phyloP scores from a whole-genome alignment of 2,797 vertebrate genomes.

The Neomorphus geoffroyi region DNA sequence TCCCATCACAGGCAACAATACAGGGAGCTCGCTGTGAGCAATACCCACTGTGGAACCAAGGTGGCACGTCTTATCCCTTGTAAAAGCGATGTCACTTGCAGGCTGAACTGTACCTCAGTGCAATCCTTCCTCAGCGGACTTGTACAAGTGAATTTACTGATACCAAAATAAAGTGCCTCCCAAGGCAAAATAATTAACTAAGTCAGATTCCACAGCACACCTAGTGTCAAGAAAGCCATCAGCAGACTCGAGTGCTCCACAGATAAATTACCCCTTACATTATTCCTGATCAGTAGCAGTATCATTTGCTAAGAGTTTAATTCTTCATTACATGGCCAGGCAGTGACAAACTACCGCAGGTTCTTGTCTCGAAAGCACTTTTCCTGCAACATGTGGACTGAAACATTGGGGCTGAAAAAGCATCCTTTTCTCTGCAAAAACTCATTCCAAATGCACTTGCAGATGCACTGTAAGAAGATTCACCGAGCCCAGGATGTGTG shows the following conservation, averaged over 20 bases:
- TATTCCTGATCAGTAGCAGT: not conserved
- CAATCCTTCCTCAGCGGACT: not conserved
- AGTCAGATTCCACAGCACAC: not conserved
- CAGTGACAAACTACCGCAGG: not conserved
- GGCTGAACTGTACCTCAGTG: not conserved
- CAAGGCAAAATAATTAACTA: constrained; percentile 19
- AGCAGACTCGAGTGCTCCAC: not conserved
- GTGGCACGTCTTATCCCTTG: not conserved
- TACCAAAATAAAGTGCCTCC: constrained; percentile 14
- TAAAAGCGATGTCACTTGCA: not conserved
- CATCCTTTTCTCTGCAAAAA: not conserved
- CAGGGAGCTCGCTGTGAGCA: not conserved
- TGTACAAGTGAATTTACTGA: not conserved
- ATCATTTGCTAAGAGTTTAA: not conserved
- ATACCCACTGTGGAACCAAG: accelerated
- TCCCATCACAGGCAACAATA: not conserved
- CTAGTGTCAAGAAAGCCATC: not conserved
- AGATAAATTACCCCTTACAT: not conserved
- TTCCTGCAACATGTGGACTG: not conserved
- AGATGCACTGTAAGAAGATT: not conserved
- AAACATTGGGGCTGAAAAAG: not conserved
- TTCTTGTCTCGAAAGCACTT: not conserved
- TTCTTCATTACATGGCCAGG: not conserved
- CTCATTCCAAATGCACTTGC: not conserved
- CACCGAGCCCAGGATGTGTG: accelerated